A percentile compares a stretch with the other conserved stretches of the same genome.
phyloP scores from a whole-genome alignment of 1,140 invertebrate genomes.

The Aporrectodea caliginosa region DNA sequence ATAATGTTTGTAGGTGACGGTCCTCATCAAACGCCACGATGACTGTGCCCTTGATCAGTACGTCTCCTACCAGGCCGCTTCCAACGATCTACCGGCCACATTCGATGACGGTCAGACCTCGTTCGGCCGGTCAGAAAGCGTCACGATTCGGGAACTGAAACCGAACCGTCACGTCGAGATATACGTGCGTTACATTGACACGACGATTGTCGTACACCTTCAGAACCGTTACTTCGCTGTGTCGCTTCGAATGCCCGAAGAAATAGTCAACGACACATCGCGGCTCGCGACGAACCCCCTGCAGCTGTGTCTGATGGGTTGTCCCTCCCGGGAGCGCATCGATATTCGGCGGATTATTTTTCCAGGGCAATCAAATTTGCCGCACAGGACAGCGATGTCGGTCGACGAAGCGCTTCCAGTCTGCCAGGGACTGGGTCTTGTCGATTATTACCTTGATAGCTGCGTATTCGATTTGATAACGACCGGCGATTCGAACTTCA shows the following conservation, averaged over 20 bases:
- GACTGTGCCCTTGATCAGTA: constrained; percentile 13
- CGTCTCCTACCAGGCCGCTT: constrained; percentile 31
- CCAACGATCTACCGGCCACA: constrained; percentile 39
- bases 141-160: constrained; percentile 37
- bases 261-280: neutral
- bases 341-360: neutral
- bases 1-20: neutral
- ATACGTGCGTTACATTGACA: neutral
- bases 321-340: neutral
- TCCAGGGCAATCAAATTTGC: too few relatives aligned
- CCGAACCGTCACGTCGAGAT: neutral
- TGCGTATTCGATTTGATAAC: constrained; percentile 63
- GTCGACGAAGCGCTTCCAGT: neutral
- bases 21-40: neutral
- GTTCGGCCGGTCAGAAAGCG: constrained; percentile 40
- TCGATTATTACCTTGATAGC: constrained; percentile 62
- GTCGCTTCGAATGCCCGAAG: neutral
- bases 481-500: constrained; percentile 58
- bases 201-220: neutral
- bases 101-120: constrained; percentile 45
- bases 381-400: neutral
- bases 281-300: neutral
- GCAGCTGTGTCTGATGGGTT: neutral
- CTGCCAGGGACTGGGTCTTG: constrained; percentile 48
- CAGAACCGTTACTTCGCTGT: neutral